These are phyloP conservation scores for Rhabdophis nuchalis DNA, from an alignment of 2,797 vertebrate species.

Conservation along the genomic window DNA sequence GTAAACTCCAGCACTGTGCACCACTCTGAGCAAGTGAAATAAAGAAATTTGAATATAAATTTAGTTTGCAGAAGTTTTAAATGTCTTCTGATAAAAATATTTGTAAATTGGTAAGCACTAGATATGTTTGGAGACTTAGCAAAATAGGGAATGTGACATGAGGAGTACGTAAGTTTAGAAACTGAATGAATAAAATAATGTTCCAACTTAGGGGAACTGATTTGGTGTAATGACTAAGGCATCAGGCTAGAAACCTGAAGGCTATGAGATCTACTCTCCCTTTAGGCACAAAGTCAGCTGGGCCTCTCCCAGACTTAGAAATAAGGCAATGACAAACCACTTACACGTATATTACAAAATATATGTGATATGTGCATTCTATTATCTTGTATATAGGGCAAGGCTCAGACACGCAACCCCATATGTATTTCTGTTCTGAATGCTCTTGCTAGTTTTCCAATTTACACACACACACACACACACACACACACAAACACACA, in stretches of 20 bases:
- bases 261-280: not conserved
- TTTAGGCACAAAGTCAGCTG: not conserved
- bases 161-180: not conserved
- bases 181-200: not conserved
- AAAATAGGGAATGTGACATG: too few species aligned
- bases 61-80: conserved; percentile 9
- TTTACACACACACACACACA: not conserved
- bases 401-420: not conserved
- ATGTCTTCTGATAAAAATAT: not conserved
- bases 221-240: not conserved
- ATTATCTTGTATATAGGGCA: not conserved
- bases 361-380: not conserved
- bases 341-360: too few species aligned
- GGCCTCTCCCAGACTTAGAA: not conserved
- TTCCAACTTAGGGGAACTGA: not conserved
- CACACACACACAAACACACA: not conserved
- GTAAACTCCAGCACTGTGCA: not conserved
- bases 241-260: not conserved
- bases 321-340: not conserved
- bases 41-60: not conserved
- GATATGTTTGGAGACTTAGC: not conserved
- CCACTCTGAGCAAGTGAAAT: not conserved
- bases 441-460: not conserved
- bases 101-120: not conserved
- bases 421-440: not conserved